Conservation (phyloP, 1,140 invertebrate species). For the Muscidifurax raptorellus region DNA sequence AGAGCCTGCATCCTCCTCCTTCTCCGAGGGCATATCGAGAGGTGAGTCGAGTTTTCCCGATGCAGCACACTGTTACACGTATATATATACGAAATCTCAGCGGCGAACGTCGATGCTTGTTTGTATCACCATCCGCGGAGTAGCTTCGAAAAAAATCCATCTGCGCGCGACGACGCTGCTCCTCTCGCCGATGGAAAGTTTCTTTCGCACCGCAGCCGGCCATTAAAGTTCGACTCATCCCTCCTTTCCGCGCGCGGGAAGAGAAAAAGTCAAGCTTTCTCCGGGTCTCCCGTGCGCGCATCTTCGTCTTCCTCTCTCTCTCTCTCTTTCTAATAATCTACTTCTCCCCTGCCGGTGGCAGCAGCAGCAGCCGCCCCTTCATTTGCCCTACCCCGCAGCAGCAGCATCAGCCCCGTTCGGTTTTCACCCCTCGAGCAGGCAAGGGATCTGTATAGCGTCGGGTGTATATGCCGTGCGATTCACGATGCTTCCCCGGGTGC, state of each 20-base stretch:
- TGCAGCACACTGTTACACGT: neutral
- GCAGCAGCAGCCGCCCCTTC: constrained; percentile 18
- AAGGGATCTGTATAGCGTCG: neutral
- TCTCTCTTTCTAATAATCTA: constrained; percentile 20
- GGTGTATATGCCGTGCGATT: neutral
- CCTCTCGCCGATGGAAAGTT: too few species aligned
- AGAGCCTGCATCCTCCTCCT: neutral
- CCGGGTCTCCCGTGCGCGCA: neutral
- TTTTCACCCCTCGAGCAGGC: constrained; percentile 18
- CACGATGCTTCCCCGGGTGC: neutral
- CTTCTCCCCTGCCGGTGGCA: neutral
- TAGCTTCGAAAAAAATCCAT: constrained; percentile 38
- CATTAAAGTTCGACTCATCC: constrained; percentile 56
- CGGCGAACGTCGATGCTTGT: neutral
- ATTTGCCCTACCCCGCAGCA: constrained; percentile 3
- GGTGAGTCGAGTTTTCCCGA: too few species aligned
- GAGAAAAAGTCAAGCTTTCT: constrained; percentile 51
- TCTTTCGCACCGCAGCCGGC: constrained; percentile 48
- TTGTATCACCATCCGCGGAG: neutral
- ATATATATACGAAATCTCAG: neutral
- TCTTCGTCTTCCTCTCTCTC: neutral
- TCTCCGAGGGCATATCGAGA: neutral
- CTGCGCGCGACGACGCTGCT: too few species aligned
- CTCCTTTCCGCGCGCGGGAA: too few species aligned
- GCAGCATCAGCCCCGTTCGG: neutral